Conservation (phyloP, 2,113 vertebrate species). For the Heterotilapia buettikoferi region DNA sequence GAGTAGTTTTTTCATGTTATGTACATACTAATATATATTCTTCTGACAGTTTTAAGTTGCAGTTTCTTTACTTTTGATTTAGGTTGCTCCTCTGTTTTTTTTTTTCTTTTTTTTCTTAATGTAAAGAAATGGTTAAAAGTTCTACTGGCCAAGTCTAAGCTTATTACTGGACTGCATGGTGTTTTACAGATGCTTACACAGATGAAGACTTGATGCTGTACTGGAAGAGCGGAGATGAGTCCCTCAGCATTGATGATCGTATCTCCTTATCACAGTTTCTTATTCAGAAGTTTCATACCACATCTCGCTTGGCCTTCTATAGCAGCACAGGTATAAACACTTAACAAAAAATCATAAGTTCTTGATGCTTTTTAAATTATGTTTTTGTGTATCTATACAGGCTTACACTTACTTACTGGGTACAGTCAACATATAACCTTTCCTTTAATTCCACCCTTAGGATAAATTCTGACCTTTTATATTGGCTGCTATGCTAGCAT, state of each 20-base stretch:
- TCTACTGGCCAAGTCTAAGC: neutral
- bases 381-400: neutral
- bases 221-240: constrained; percentile 94
- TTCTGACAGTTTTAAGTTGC: neutral
- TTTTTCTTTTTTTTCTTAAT: neutral
- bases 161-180: neutral
- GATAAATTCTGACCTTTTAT: neutral
- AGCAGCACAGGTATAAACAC: constrained; percentile 87
- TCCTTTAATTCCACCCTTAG: neutral
- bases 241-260: constrained; percentile 90
- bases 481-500: neutral
- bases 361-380: neutral
- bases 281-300: constrained; percentile 97
- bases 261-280: constrained; percentile 97
- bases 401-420: neutral
- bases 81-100: neutral
- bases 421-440: neutral
- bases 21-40: neutral
- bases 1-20: neutral
- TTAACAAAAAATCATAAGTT: neutral
- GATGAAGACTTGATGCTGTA: constrained; percentile 98
- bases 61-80: neutral
- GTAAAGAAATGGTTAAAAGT: neutral
- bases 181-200: constrained; percentile 87
- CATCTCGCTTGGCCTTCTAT: constrained; percentile 94